These are phyloP conservation scores for Pelecanus crispus DNA, from an alignment of 2,113 vertebrate genomes.

Conservation along the genomic window DNA sequence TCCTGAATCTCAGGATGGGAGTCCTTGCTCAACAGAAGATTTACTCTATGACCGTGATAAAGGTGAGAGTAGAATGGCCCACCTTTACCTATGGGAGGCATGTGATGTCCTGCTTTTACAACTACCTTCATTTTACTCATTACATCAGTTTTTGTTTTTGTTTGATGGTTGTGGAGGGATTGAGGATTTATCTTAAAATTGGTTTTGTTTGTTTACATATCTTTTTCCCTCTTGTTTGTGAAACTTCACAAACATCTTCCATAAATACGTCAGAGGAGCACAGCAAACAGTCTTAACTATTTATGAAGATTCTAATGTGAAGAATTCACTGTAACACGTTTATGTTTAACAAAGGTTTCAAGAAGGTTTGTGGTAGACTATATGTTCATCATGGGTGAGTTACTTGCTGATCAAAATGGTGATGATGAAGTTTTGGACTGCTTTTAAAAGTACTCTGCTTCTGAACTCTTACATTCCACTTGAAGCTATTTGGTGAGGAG, in stretches of 20 bases:
- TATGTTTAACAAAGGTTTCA: not conserved
- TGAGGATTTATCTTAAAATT: conserved; percentile 45
- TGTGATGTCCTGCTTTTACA: conserved; percentile 52
- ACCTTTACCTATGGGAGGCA: not conserved
- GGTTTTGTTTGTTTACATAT: conserved; percentile 65
- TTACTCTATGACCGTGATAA: conserved; percentile 90
- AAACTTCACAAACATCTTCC: conserved; percentile 80
- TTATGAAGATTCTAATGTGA: conserved; percentile 30
- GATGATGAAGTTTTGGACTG: not conserved
- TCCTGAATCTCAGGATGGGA: conserved; percentile 89
- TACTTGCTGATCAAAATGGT: not conserved
- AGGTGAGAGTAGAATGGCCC: conserved; percentile 76
- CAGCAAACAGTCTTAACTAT: conserved; percentile 62
- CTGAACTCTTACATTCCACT: not conserved
- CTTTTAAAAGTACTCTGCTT: conserved; percentile 5
- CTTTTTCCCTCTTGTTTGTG: conserved; percentile 71
- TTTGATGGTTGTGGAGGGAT: conserved; percentile 45
- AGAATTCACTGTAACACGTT: not conserved
- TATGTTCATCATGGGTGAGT: not conserved
- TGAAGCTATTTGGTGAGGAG: not conserved
- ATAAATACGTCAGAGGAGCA: conserved; percentile 78
- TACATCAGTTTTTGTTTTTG: conserved; percentile 62
- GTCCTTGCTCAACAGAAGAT: conserved; percentile 89
- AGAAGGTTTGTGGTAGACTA: not conserved
- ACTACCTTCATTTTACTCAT: conserved; percentile 69